phyloP scores from a whole-genome alignment of 2,888 invertebrate species.

The Phasia obesa region DNA sequence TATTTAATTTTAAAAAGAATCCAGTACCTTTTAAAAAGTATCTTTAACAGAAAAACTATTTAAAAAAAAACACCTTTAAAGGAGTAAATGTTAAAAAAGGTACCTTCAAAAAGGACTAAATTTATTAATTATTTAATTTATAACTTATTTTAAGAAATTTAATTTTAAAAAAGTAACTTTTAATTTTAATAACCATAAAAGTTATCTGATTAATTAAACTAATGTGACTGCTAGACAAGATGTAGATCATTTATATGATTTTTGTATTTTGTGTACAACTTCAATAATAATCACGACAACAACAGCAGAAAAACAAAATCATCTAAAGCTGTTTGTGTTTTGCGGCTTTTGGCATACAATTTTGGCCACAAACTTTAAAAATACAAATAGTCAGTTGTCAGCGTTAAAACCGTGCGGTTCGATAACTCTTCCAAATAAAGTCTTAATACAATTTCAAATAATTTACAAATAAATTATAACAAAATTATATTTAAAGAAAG shows the following conservation, averaged over 20 bases:
- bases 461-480: neutral
- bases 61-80: too few species aligned
- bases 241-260: constrained; percentile 46
- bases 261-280: constrained; percentile 57
- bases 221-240: neutral
- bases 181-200: too few species aligned
- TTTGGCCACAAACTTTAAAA: constrained; percentile 63
- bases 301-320: constrained; percentile 41
- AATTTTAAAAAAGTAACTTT: too few species aligned
- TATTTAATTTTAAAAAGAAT: too few species aligned
- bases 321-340: constrained; percentile 59
- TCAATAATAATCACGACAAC: constrained; percentile 57
- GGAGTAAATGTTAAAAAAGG: too few species aligned
- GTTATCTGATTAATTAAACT: too few species aligned
- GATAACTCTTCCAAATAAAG: constrained; percentile 14
- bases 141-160: too few species aligned
- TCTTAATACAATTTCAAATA: neutral
- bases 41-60: too few species aligned
- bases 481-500: neutral
- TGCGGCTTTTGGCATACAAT: constrained; percentile 64
- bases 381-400: constrained; percentile 48
- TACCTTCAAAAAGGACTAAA: too few species aligned
- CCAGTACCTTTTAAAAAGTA: too few species aligned
- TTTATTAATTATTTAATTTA: too few species aligned
- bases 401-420: constrained; percentile 61